Base-by-base conservation (phyloP, 23 tunicate genomes). In the Ciona savignyi region DNA sequence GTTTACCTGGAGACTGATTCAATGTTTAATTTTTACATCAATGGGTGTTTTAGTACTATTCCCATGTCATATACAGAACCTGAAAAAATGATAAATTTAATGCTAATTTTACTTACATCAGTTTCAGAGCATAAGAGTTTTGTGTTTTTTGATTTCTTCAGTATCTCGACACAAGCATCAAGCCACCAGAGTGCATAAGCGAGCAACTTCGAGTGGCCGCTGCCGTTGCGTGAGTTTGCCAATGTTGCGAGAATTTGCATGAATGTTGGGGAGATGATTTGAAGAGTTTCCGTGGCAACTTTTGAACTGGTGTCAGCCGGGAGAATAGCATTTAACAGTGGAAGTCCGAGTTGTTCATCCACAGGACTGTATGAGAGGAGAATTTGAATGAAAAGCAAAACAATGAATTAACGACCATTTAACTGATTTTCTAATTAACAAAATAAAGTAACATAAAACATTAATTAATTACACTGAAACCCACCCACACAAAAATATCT, bases 111-210 rank as follows among this genome's bases (percentile, higher is more conserved):
- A 6, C 56, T 42, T 15, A 42, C 56, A 9, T 42, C 56, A 6
- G 56, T 15, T 6, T 42, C 56, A 42, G 56, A 9, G 56, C 15
- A 42, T 42, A 42, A 15, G 56, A 42, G 56, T 42, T 42, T 42
- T 42, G 56, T 42, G 56, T 42, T 42, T 15, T 42, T 15, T 42
- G 9, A 9, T 15, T 42, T 42, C 15, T 42, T 42, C 56, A 42
- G 56, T 42, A 42, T 42, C 56, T 6, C 56, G 56, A 42, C 56
- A 42, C 56, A 42, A 3, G 80, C 82, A 33, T 74, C 71, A 34
- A 89, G 74, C 85, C 96, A 83, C 77, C 78, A 76, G 31, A 89
- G 74, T 0, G 89, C 81, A 64, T 48, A 77, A 33, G 56, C 67
- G 68, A 83, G 70, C 65, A 89, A 29, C 11, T 35, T 56, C 31